Evolutionary conservation across 2,113 vertebrate genomes (phyloP), one percentile per base, ranked within the genome.

Genomic region (Drymodes brunneopygia): DNA sequence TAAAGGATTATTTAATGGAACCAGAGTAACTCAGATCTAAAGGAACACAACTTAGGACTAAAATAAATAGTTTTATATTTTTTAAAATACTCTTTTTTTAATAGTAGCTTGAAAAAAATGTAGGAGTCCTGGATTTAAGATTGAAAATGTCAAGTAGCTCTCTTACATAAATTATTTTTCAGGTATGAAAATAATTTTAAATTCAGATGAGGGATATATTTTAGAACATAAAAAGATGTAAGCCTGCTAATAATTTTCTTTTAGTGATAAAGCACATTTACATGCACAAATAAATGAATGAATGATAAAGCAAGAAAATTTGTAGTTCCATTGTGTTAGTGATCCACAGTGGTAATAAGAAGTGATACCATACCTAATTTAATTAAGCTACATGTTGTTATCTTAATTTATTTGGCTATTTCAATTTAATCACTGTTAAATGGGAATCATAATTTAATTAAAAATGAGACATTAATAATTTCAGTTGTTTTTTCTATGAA

Each of bases 381-480:
- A 92, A 97, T 97, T 96, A 97, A 69, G 78, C 51, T 92, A 95
- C 97, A 92, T 87, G 38, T 65, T 94, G 36, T 84, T 97, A 58
- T 94, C 86, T 95, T 67, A 84, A 92, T 97, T 94, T 97, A 97
- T 97, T 86, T 96, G 94, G 45, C 51, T 85, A 84, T 92, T 95
- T 84, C 75, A 97, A 96, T 97, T 94, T 95, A 97, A 97, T 97
- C 81, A 91, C 81, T 94, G 73, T 64, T 97, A 96, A 97, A 95
- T 88, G 23, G 40, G 53, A 47, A 96, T 92, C 12, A 94, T 92
- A 6, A 15, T 92, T 97, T 98, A 97, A 97, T 97, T 97, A 95
- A 96, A 97, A 96, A 71, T 83, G 64, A 96, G 86, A 73, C 54
- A 97, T 97, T 96, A 96, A 95, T 94, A 85, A 84, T 91, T 95